Percentiles rank a stretch among this genome's conserved stretches.
Conservation (phyloP, 2,888 invertebrate genomes). For the Electrophaes corylata region DNA sequence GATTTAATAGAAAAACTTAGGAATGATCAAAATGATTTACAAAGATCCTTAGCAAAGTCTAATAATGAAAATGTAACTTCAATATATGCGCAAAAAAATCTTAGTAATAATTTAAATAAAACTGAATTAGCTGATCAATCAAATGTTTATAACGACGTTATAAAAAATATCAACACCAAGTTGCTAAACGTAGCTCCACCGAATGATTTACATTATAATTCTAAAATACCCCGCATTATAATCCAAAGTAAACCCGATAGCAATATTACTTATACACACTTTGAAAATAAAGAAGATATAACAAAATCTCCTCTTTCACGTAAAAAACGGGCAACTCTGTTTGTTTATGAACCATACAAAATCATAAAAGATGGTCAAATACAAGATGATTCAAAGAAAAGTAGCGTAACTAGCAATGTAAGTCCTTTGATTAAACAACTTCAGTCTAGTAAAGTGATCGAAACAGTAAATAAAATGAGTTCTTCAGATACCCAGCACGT, state of each 20-base stretch:
- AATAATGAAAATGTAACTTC: conserved; percentile 34
- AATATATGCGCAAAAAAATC: conserved; percentile 25
- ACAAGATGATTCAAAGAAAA: conserved; percentile 73
- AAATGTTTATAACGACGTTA: conserved; percentile 75
- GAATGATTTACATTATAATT: conserved; percentile 13
- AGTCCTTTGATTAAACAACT: conserved; percentile 76
- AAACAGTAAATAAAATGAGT: conserved; percentile 57
- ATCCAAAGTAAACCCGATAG: conserved; percentile 10
- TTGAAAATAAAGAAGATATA: conserved; percentile 52
- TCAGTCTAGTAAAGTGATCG: conserved; percentile 68
- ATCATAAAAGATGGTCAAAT: conserved; percentile 71
- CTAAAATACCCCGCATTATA: conserved; percentile 21
- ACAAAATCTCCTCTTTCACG: conserved; percentile 47
- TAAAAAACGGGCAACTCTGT: conserved; percentile 63
- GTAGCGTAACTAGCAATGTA: conserved; percentile 65
- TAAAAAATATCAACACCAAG: conserved; percentile 68
- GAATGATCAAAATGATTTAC: conserved; percentile 40
- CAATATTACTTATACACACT: conserved; percentile 46
- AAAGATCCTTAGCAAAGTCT: conserved; percentile 37
- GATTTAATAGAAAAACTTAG: conserved; percentile 50
- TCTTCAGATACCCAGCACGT: conserved; percentile 53
- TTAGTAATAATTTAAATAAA: conserved; percentile 27
- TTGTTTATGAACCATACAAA: conserved; percentile 79
- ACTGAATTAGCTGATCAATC: conserved; percentile 46
- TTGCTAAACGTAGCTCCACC: conserved; percentile 20